phyloP scores from a whole-genome alignment of 2,113 vertebrate species.

The Telmatochromis sp. region DNA sequence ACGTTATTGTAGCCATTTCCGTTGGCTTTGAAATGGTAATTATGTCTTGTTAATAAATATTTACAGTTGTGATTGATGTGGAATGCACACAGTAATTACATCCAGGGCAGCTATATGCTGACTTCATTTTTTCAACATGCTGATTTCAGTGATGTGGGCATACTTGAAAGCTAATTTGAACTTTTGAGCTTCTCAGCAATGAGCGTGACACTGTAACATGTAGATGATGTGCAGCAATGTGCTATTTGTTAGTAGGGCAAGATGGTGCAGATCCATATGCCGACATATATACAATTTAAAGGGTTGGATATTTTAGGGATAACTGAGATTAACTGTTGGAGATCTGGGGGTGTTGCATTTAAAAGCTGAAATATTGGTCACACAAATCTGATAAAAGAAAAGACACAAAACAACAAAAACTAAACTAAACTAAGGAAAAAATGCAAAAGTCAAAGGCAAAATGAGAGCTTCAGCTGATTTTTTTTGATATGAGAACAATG shows the following conservation, averaged over 20 bases:
- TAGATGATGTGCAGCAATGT: neutral
- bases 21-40: constrained; percentile 49
- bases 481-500: neutral
- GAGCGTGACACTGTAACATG: neutral
- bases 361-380: neutral
- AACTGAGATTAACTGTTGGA: neutral
- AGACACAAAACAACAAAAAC: neutral
- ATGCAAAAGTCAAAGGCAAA: neutral
- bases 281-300: neutral
- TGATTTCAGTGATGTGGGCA: neutral
- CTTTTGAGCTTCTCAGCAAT: neutral
- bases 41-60: constrained; percentile 49
- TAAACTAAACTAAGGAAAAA: neutral
- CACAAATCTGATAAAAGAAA: neutral
- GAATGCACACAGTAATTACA: constrained; percentile 35
- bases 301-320: neutral
- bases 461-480: neutral
- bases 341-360: neutral
- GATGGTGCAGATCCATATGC: neutral
- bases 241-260: neutral
- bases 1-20: constrained; percentile 14
- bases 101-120: neutral
- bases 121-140: constrained; percentile 27
- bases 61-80: constrained; percentile 38
- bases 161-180: constrained; percentile 1